Base-by-base conservation (phyloP, 1,140 invertebrate species). In the Sinonovacula constricta region DNA sequence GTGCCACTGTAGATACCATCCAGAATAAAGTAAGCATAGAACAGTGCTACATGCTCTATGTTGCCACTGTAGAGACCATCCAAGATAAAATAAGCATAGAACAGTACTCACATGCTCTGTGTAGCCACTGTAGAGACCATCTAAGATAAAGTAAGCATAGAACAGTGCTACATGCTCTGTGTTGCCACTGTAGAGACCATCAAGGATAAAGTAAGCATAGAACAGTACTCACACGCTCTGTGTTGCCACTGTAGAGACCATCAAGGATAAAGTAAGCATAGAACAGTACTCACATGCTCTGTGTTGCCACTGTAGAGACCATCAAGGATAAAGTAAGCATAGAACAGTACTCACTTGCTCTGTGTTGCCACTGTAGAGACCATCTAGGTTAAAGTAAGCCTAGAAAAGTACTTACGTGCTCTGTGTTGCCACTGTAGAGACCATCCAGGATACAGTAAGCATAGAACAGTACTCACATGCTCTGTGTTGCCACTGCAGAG, bases 241-340 rank as follows among this genome's bases (percentile, higher is more conserved):
- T 94, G 89, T 99, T 95, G 28, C 95, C 95, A 93, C 95, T 95
- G 91, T 99, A 99, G 84, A 96, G 95, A 86, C 95, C 96, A 91
- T 99, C 98, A 15, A 99, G 91, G 79, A 99, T 95, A 36, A 99
- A 92, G 87, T 99, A 99, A 87, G 97, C 99, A 90, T 96, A 98
- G 91, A 99, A 99, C 68, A 99, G 89, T 4, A 98, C 98, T 98
- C 99, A 99, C 93, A 99, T 98, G 92, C 98, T 99, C 92, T 99
- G 95, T 94, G 89, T 99, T 95, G 28, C 95, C 95, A 93, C 95
- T 95, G 91, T 99, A 99, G 84, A 96, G 95, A 86, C 95, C 96
- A 91, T 99, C 98, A 15, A 99, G 91, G 79, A 99, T 95, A 36
- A 99, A 92, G 87, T 99, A 99, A 87, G 97, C 99, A 90, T 96